phyloP scores from a whole-genome alignment of 2,113 vertebrate genomes.

The Rattus rattus region DNA sequence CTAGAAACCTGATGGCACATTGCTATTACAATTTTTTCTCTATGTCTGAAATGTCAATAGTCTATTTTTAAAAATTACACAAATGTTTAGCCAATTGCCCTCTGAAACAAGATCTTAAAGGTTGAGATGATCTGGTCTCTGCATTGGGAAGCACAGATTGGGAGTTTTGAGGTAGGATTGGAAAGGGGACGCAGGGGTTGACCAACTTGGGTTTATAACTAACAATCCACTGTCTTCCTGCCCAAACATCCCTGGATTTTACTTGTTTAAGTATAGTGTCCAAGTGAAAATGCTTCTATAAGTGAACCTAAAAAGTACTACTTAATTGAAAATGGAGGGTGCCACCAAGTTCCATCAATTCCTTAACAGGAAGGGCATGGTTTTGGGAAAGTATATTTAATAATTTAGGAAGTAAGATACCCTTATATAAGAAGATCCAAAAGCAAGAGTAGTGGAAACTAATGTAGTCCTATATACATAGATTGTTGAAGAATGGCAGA shows the following conservation, averaged over 20 bases:
- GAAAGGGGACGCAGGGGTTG: too few relatives aligned
- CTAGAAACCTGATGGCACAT: neutral
- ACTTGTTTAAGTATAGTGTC: neutral
- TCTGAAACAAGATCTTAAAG: neutral
- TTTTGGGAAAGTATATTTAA: neutral
- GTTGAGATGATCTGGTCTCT: neutral
- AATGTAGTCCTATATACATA: neutral
- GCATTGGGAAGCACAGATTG: too few relatives aligned
- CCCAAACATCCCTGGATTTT: neutral
- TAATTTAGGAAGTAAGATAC: neutral
- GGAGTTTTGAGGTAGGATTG: neutral
- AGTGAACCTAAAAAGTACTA: neutral
- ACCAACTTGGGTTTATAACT: neutral
- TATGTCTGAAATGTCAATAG: neutral
- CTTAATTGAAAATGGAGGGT: slow-evolving; percentile 40
- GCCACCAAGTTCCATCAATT: neutral
- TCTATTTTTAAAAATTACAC: neutral
- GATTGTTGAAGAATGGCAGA: neutral
- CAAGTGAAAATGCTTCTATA: neutral
- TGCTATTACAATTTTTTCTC: neutral
- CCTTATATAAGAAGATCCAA: neutral
- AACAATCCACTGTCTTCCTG: neutral
- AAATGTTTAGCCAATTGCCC: neutral
- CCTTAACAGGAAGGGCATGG: neutral
- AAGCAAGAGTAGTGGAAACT: neutral